A percentile compares a stretch with the other conserved stretches of the same genome.
Conservation (phyloP, 2,888 invertebrate genomes). For the Xestia rhomboidea region DNA sequence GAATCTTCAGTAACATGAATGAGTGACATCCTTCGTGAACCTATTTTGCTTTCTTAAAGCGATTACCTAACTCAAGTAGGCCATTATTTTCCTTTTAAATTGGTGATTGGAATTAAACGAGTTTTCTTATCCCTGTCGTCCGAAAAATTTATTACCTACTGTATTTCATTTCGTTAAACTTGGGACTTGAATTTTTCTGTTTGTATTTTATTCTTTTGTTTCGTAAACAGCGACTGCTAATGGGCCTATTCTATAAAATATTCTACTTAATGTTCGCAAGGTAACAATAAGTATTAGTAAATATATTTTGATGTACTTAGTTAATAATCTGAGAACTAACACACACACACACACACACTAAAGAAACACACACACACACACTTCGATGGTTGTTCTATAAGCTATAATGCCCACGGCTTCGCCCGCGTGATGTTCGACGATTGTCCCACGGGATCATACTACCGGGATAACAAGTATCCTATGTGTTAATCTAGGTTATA, state of each 20-base stretch:
- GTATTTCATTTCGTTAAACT: constrained; percentile 25
- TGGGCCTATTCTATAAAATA: constrained; percentile 1
- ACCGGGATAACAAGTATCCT: too few species aligned
- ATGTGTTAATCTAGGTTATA: too few species aligned
- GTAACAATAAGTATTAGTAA: neutral
- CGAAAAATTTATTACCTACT: constrained; percentile 19
- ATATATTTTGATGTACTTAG: neutral
- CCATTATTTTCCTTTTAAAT: constrained; percentile 43
- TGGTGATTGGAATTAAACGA: constrained; percentile 46
- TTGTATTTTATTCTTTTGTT: neutral
- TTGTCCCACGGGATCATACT: too few species aligned
- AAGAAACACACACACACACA: too few species aligned
- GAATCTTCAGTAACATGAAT: constrained; percentile 18
- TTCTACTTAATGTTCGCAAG: neutral
- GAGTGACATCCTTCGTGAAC: neutral
- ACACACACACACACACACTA: neutral
- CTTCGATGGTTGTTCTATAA: neutral
- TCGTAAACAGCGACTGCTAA: neutral
- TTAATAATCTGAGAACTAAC: neutral
- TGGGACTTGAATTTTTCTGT: neutral
- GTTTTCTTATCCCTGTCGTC: constrained; percentile 33
- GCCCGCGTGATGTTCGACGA: too few species aligned
- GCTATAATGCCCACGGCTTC: neutral
- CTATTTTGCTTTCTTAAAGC: constrained; percentile 22
- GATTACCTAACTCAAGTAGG: constrained; percentile 33